Evolutionary conservation across 2,113 vertebrate genomes (phyloP), one percentile per base, ranked within the genome.

Genomic region (Thunnus maccoyii): DNA sequence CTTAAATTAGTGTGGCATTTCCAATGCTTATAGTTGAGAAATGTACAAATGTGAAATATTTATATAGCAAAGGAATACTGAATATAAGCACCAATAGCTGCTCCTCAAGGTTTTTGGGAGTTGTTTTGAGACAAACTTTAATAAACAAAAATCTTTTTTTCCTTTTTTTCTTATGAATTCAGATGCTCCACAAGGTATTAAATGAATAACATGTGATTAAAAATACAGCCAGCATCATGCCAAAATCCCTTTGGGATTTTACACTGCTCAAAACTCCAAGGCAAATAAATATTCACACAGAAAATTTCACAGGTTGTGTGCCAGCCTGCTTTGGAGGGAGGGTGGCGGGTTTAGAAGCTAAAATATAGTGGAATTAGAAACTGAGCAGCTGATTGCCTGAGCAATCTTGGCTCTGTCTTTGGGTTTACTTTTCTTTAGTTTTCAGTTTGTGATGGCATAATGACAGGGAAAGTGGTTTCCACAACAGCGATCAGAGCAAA

Each of bases 271-370:
- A 57, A 76, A n/a, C 30, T 51, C 36, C 55, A 5, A 36, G 8
- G 7, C 3, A 3, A 54, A 69, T 50, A 58, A 58, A 50, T 60
- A 52, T 75, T 50, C 48, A 44, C 10, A 27, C 2, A 30, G 57
- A 3, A 50, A 56, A 67, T 72, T 60, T 77, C 50, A 27, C 20
- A 46, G 60, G 60, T 30, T 65, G 51, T 57, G 54, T 17, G 56
- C 10, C 36, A 52, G 48, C 13, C 8, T 50, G n/a, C 3, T 0
- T 22, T 22, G 22, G 22, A 22, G 1, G 4, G 5, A 0, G 27
- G 22, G 15, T 9, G 7, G 36, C 2, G n/a, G 15, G 51, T 58
- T 72, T 3, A 25, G 20, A 17, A 58, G 18, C 18, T 36, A 36
- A 61, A 22, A 30, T n/a, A 5, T 12, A 41, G 52, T 15, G 16